A percentile compares a stretch with the other conserved stretches of the same genome.
Conservation (phyloP, 1,140 invertebrate genomes). For the Drosophila serrata region DNA sequence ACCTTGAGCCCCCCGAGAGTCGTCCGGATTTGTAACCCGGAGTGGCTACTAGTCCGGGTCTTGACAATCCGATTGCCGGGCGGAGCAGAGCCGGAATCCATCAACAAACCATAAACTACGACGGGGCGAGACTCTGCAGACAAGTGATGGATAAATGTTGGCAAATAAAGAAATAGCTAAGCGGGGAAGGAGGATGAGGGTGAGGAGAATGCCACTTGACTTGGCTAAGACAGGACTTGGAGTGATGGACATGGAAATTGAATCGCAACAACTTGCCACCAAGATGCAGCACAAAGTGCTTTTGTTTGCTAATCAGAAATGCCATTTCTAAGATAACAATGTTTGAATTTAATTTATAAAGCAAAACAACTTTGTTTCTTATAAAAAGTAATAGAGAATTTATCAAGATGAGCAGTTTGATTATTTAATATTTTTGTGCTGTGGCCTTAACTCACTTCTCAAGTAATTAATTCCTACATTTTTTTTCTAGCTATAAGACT, state of each 20-base stretch:
- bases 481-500: background rate
- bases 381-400: too few relatives aligned
- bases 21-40: slow-evolving; percentile 32
- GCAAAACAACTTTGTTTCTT: background rate
- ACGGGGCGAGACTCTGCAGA: slow-evolving; percentile 46
- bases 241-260: slow-evolving; percentile 45
- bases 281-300: slow-evolving; percentile 4
- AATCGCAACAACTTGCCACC: slow-evolving; percentile 38
- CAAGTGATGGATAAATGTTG: slow-evolving; percentile 56
- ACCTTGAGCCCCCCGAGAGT: slow-evolving; percentile 58
- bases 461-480: background rate
- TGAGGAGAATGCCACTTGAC: slow-evolving; percentile 9
- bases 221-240: slow-evolving; percentile 16
- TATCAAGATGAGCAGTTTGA: background rate
- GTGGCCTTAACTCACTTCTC: background rate
- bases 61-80: slow-evolving; percentile 32
- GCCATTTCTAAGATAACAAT: background rate
- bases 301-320: slow-evolving; percentile 8
- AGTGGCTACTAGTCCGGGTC: slow-evolving; percentile 23
- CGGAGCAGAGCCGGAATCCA: slow-evolving; percentile 41
- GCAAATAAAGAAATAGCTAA: slow-evolving; percentile 48
- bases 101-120: slow-evolving; percentile 48
- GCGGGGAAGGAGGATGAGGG: background rate
- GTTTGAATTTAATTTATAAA: background rate
- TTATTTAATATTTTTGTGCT: background rate